Evolutionary conservation across 2,797 vertebrate species (phyloP).

Genomic region (Champsocephalus esox): DNA sequence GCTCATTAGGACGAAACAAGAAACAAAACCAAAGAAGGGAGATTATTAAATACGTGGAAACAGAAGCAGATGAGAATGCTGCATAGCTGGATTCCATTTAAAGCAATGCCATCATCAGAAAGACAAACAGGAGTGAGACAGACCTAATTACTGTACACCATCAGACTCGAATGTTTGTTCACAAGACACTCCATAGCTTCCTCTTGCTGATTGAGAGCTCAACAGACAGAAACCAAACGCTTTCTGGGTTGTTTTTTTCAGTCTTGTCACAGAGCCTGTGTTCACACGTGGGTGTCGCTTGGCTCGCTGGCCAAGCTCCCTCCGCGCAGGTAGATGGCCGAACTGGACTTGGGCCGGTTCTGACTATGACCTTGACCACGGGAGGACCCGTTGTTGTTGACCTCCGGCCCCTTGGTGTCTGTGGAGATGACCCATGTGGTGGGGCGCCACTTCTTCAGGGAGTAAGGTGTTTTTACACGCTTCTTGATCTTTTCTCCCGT

Average conservation of each 20-base stretch:
- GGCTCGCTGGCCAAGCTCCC: constrained; percentile 88
- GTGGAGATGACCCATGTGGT: constrained; percentile 98
- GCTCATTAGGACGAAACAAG: constrained; percentile 35
- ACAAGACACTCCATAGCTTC: constrained; percentile 67
- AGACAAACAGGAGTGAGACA: constrained; percentile 72
- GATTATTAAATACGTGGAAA: constrained; percentile 51
- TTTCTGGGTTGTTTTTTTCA: constrained; percentile 30
- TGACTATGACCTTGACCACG: constrained; percentile 70
- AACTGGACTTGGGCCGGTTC: constrained; percentile 92
- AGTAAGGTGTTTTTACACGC: constrained; percentile 97
- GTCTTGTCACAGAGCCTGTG: constrained; percentile 64
- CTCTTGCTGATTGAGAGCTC: constrained; percentile 67
- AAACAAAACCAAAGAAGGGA: constrained; percentile 75
- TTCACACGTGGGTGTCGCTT: constrained; percentile 92
- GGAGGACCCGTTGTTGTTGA: constrained; percentile 86
- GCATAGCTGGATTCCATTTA: constrained; percentile 97
- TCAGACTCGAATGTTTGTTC: constrained; percentile 79
- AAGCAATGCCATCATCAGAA: constrained; percentile 89
- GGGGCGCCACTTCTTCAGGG: constrained; percentile 97
- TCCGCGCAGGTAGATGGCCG: constrained; percentile 91
- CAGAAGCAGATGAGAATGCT: constrained; percentile 86
- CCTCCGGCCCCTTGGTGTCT: constrained; percentile 90
- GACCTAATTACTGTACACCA: constrained; percentile 75
- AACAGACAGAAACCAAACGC: constrained; percentile 43
- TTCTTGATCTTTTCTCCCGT: constrained; percentile 98